Evolutionary conservation across 2,888 invertebrate species (phyloP).

Genomic region (Eilema griseolum): DNA sequence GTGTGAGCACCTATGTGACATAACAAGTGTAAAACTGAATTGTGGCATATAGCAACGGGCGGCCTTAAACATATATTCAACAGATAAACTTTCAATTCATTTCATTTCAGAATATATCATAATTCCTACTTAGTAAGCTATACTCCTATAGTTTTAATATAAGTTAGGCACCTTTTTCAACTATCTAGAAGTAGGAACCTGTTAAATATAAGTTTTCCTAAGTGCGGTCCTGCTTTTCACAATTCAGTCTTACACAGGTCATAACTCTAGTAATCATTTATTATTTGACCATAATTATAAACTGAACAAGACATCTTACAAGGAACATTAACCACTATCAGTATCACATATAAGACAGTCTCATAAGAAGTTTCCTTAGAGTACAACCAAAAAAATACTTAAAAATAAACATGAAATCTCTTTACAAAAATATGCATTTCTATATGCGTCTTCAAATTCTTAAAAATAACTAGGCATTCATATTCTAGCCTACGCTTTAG

Average conservation of each 20-base stretch:
- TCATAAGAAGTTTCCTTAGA: conserved; percentile 69
- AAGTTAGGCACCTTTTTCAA: background rate
- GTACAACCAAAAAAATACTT: conserved; percentile 64
- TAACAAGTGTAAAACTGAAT: conserved; percentile 4
- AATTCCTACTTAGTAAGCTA: background rate
- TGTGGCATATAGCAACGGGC: background rate
- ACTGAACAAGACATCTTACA: conserved; percentile 52
- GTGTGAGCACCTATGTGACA: conserved; percentile 48
- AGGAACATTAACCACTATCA: conserved; percentile 67
- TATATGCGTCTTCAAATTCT: conserved; percentile 48
- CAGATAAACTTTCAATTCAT: too few species aligned
- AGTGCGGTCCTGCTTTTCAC: background rate
- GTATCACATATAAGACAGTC: conserved; percentile 78
- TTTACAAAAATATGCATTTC: conserved; percentile 61
- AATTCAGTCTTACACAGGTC: background rate
- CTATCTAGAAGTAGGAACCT: background rate
- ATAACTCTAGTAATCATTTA: conserved; percentile 44
- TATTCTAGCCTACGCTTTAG: conserved; percentile 44
- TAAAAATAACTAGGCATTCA: conserved; percentile 54
- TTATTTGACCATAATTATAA: conserved; percentile 41
- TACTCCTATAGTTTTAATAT: background rate
- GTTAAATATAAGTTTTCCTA: background rate
- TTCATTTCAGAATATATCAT: too few species aligned
- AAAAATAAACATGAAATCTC: conserved; percentile 54
- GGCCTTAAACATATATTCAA: background rate